Percentiles rank a stretch among this genome's conserved stretches.
Conservation (phyloP, 2,888 invertebrate species). For the Caenorhabditis sp. region DNA sequence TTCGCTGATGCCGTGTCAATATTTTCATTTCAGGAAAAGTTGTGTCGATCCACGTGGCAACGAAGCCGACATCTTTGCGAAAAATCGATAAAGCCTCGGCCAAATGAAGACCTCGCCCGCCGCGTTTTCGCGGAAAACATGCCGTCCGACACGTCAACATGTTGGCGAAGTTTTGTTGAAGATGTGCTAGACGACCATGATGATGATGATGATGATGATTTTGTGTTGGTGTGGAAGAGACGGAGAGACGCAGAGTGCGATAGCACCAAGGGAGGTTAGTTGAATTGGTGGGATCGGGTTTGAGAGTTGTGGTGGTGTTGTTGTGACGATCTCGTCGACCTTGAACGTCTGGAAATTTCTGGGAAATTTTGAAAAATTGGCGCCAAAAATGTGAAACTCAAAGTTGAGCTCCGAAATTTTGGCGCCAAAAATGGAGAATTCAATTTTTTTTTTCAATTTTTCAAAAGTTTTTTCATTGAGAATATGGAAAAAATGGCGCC, state of each 20-base stretch:
- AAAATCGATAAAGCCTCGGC: slow-evolving; percentile 24
- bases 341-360: slow-evolving; percentile 22
- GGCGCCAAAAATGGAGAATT: no score
- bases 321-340: slow-evolving; percentile 22
- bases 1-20: slow-evolving; percentile 11
- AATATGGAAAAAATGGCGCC: no score
- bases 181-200: slow-evolving; percentile 9
- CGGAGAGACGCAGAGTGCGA: neutral
- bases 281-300: neutral
- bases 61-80: slow-evolving; percentile 25
- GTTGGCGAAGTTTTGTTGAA: slow-evolving; percentile 21
- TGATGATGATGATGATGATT: no score
- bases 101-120: slow-evolving; percentile 10
- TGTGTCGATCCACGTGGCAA: slow-evolving; percentile 12
- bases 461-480: no score
- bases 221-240: neutral
- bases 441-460: no score
- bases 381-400: neutral
- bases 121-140: slow-evolving; percentile 7
- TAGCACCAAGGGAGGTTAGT: neutral
- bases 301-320: no score
- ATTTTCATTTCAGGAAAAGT: slow-evolving; percentile 14
- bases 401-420: no score
- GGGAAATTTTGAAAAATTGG: neutral
- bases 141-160: slow-evolving; percentile 14